phyloP scores from a whole-genome alignment of 2,888 invertebrate species.

The Platerodrilus igneus region DNA sequence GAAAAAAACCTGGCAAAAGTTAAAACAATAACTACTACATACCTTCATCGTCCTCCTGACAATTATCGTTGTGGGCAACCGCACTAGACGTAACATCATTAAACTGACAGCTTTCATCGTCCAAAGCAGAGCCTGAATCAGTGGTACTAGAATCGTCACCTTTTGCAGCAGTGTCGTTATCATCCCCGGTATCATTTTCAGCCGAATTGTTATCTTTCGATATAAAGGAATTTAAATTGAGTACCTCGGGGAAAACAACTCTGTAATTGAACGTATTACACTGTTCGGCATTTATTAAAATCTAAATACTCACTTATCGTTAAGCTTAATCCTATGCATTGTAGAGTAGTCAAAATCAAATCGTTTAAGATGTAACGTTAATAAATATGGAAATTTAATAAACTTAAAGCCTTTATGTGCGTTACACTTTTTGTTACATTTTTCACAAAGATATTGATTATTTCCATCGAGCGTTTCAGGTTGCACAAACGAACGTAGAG shows the following conservation, averaged over 20 bases:
- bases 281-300: slow-evolving; percentile 8
- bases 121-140: slow-evolving; percentile 64
- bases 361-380: slow-evolving; percentile 81
- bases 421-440: slow-evolving; percentile 80
- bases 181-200: slow-evolving; percentile 47
- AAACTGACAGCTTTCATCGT: slow-evolving; percentile 57
- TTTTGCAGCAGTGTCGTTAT: slow-evolving; percentile 48
- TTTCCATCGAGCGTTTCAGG: slow-evolving; percentile 77
- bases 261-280: slow-evolving; percentile 47
- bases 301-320: slow-evolving; percentile 58
- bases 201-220: slow-evolving; percentile 36
- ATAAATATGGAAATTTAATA: slow-evolving; percentile 77
- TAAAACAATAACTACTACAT: too few species aligned
- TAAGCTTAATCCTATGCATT: slow-evolving; percentile 79
- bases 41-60: slow-evolving; percentile 62
- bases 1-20: too few species aligned
- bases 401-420: slow-evolving; percentile 88
- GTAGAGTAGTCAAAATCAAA: slow-evolving; percentile 86
- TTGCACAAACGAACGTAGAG: slow-evolving; percentile 75
- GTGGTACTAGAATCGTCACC: slow-evolving; percentile 65
- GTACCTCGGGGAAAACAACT: slow-evolving; percentile 73
- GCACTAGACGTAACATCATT: slow-evolving; percentile 45
- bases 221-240: slow-evolving; percentile 74
- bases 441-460: slow-evolving; percentile 85
- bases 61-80: slow-evolving; percentile 44